Conservation (phyloP, 2,797 vertebrate genomes). For the Enteromius anoplus region DNA sequence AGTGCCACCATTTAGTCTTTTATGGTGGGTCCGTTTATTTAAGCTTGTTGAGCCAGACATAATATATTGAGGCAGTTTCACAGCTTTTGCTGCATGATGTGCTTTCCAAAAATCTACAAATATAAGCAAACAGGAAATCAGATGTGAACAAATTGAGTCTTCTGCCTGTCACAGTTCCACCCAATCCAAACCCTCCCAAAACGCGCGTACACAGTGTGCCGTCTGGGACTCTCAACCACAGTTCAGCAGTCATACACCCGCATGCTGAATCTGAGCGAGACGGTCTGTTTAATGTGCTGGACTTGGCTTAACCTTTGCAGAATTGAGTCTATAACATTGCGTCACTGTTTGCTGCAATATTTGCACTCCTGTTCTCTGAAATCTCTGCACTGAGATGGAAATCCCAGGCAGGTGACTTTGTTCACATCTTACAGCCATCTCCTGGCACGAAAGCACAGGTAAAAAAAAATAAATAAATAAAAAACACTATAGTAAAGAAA, state of each 20-base stretch:
- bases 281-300: conserved; percentile 21
- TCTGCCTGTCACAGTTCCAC: conserved; percentile 22
- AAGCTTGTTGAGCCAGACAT: neutral
- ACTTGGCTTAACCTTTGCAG: conserved; percentile 31
- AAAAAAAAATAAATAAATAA: neutral
- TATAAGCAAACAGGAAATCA: conserved; percentile 34
- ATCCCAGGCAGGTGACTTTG: neutral
- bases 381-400: neutral
- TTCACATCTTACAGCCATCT: neutral
- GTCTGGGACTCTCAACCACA: conserved; percentile 49
- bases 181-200: conserved; percentile 27
- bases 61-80: conserved; percentile 1
- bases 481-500: neutral
- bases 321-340: conserved; percentile 14
- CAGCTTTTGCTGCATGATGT: neutral
- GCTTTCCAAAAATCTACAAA: conserved; percentile 21
- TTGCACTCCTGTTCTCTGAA: neutral
- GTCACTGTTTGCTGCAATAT: conserved; percentile 7
- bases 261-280: conserved; percentile 24
- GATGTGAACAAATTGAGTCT: neutral
- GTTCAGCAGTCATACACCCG: conserved; percentile 53
- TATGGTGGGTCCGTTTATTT: neutral
- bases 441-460: neutral
- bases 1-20: neutral
- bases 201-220: conserved; percentile 24